Evolutionary conservation across 1,140 invertebrate species (phyloP).

Genomic region (Heliconius hermathena): DNA sequence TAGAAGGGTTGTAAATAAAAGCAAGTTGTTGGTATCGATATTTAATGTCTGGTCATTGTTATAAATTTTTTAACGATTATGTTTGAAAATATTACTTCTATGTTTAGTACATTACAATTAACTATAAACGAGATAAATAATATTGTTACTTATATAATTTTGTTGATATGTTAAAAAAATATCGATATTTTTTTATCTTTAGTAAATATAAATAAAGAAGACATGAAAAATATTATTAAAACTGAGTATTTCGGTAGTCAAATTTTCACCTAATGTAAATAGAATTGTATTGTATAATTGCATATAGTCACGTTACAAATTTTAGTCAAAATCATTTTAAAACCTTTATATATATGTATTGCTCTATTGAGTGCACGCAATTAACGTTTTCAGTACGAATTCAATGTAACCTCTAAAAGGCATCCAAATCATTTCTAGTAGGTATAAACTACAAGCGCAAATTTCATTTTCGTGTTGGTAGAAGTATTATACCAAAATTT

Average conservation of each 20-base stretch:
- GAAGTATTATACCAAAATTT: constrained; percentile 9
- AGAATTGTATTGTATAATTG: background rate
- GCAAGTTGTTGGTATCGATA: too few species aligned
- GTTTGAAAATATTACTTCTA: too few species aligned
- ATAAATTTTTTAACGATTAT: background rate
- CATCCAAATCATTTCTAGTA: background rate
- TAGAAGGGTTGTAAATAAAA: too few species aligned
- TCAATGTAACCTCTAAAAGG: constrained; percentile 5
- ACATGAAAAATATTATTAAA: too few species aligned
- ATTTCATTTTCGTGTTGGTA: background rate
- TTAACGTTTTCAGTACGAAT: background rate
- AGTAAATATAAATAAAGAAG: too few species aligned
- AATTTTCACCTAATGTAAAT: background rate
- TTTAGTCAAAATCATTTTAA: constrained; percentile 11
- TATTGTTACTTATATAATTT: too few species aligned
- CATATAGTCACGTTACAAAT: background rate
- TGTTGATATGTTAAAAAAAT: background rate
- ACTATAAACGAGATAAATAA: too few species aligned
- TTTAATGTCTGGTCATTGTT: background rate
- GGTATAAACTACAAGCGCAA: background rate
- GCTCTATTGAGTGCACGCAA: constrained; percentile 5
- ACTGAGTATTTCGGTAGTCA: too few species aligned
- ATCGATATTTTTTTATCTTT: too few species aligned
- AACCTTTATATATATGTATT: background rate
- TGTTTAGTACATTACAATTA: background rate